These are phyloP conservation scores for Dermolepida albohirtum DNA, from an alignment of 2,888 invertebrate genomes.

Conservation along the genomic window DNA sequence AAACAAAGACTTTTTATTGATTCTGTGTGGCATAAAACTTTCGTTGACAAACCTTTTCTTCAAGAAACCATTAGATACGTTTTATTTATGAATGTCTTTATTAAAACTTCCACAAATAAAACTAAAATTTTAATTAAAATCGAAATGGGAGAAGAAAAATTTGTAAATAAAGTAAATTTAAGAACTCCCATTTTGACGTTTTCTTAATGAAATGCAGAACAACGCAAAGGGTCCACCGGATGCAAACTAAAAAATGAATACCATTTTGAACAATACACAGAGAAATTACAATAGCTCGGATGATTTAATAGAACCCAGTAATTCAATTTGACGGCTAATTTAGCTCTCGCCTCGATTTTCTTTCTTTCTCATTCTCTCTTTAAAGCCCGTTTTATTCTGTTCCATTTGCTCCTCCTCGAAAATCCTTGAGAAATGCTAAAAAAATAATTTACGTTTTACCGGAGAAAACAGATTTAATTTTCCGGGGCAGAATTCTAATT, in stretches of 20 bases:
- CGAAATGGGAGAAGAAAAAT: conserved; percentile 17
- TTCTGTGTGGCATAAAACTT: too few relatives aligned
- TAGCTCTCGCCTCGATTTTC: conserved; percentile 16
- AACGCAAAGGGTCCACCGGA: conserved; percentile 9
- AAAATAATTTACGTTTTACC: conserved; percentile 10
- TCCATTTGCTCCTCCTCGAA: conserved; percentile 2
- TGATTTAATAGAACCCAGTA: conserved; percentile 33
- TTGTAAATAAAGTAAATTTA: conserved; percentile 26
- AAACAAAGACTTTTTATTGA: too few relatives aligned
- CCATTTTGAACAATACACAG: conserved; percentile 24
- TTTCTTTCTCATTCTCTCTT: neutral
- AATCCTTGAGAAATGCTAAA: neutral
- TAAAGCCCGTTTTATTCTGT: conserved; percentile 5
- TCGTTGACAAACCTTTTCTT: too few relatives aligned
- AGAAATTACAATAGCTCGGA: conserved; percentile 30
- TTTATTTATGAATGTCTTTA: neutral
- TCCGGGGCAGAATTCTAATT: neutral
- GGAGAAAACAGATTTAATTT: conserved; percentile 15
- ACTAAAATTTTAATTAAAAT: conserved; percentile 33
- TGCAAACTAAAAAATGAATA: conserved; percentile 28
- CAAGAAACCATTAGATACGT: too few relatives aligned
- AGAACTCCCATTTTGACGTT: conserved; percentile 15
- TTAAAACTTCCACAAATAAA: conserved; percentile 28
- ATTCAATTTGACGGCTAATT: conserved; percentile 39
- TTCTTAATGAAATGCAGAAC: conserved; percentile 18